phyloP scores from a whole-genome alignment of 2,113 vertebrate species.

The Tetraodon nigroviridis region DNA sequence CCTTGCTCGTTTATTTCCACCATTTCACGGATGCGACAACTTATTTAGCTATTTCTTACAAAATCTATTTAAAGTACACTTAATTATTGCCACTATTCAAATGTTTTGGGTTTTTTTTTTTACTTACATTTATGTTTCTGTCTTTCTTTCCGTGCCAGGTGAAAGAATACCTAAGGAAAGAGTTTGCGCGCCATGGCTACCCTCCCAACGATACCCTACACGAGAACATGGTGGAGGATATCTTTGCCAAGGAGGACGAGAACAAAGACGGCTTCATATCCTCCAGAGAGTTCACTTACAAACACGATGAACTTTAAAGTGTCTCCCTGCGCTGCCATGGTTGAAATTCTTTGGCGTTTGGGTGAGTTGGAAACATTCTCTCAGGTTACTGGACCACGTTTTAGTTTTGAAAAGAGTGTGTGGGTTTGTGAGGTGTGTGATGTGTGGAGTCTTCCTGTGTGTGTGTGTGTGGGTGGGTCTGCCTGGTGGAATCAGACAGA shows the following conservation, averaged over 20 bases:
- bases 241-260: conserved; percentile 94
- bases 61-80: too few relatives aligned
- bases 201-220: conserved; percentile 91
- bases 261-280: conserved; percentile 94
- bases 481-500: too few relatives aligned
- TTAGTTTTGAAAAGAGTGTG: conserved; percentile 2
- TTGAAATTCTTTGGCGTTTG: neutral
- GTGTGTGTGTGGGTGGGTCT: too few relatives aligned
- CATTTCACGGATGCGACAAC: too few relatives aligned
- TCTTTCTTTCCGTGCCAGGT: conserved; percentile 74
- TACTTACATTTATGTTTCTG: neutral
- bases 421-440: conserved; percentile 11
- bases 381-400: conserved; percentile 17
- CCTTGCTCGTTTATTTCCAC: too few relatives aligned
- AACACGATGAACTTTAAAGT: conserved; percentile 88
- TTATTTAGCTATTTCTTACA: too few relatives aligned
- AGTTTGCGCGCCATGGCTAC: conserved; percentile 90
- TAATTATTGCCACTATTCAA: too few relatives aligned
- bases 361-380: neutral
- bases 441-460: neutral
- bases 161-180: conserved; percentile 88
- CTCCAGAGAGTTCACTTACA: conserved; percentile 93
- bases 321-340: neutral
- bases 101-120: too few relatives aligned
- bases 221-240: conserved; percentile 87